Evolutionary conservation across 1,140 invertebrate genomes (phyloP).

Genomic region (Drosophila jambulina): DNA sequence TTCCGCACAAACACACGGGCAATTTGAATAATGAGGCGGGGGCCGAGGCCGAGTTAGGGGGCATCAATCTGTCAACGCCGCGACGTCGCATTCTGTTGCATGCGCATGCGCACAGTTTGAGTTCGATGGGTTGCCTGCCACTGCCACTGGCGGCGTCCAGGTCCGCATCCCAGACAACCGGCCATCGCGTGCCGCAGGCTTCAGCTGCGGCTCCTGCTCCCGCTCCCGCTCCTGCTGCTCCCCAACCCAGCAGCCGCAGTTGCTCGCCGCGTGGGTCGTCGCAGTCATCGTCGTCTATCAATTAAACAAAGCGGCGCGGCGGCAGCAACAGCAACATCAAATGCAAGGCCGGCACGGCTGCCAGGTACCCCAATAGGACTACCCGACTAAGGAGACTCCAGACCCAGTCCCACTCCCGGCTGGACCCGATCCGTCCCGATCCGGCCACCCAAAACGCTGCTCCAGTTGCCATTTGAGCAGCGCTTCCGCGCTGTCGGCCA

Average conservation of each 20-base stretch:
- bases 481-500: slow-evolving; percentile 66
- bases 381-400: slow-evolving; percentile 6
- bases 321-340: slow-evolving; percentile 70
- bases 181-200: slow-evolving; percentile 45
- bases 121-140: slow-evolving; percentile 80
- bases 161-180: slow-evolving; percentile 29
- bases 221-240: slow-evolving; percentile 40
- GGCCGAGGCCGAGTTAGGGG: slow-evolving; percentile 66
- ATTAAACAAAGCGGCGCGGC: slow-evolving; percentile 78
- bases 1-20: slow-evolving; percentile 76
- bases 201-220: slow-evolving; percentile 37
- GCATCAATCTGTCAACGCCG: slow-evolving; percentile 81
- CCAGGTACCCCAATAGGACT: slow-evolving; percentile 31
- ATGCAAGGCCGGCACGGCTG: slow-evolving; percentile 74
- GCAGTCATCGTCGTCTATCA: slow-evolving; percentile 65
- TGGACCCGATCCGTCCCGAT: slow-evolving; percentile 43
- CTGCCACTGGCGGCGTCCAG: slow-evolving; percentile 61
- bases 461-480: slow-evolving; percentile 75
- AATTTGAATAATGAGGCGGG: slow-evolving; percentile 81
- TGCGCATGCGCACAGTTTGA: slow-evolving; percentile 80
- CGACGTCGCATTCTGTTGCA: slow-evolving; percentile 74
- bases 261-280: slow-evolving; percentile 70
- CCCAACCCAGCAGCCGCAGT: slow-evolving; percentile 37
- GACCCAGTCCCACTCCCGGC: slow-evolving; percentile 13
- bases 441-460: slow-evolving; percentile 76